phyloP scores from a whole-genome alignment of 2,888 invertebrate genomes.

The Brachynemurus nebulosus region DNA sequence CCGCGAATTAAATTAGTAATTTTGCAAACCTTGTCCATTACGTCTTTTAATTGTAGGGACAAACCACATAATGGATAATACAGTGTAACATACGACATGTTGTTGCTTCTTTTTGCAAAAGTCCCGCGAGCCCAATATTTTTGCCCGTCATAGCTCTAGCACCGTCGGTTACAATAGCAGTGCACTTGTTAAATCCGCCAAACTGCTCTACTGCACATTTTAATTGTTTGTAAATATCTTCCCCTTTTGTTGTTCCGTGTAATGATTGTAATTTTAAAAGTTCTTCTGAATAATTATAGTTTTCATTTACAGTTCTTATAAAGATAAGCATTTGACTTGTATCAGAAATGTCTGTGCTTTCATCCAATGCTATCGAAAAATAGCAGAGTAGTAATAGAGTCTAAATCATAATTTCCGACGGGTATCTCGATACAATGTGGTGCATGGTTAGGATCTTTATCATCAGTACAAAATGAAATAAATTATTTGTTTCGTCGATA shows the following conservation, averaged over 20 bases:
- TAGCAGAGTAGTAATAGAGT: no score
- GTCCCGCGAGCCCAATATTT: conserved; percentile 8
- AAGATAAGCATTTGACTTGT: background rate
- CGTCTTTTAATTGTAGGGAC: background rate
- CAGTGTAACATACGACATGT: conserved; percentile 15
- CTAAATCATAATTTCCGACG: no score
- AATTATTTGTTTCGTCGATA: no score
- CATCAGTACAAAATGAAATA: no score
- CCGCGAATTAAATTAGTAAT: conserved; percentile 12
- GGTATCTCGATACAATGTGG: no score
- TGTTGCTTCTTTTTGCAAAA: conserved; percentile 10
- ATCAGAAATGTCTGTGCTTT: conserved; percentile 3
- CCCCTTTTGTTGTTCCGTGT: conserved; percentile 2
- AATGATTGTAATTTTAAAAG: conserved; percentile 2
- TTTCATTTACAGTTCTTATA: conserved; percentile 1
- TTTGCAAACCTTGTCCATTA: conserved; percentile 10
- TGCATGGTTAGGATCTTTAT: no score
- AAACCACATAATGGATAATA: conserved; percentile 2
- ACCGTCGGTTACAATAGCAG: conserved; percentile 14
- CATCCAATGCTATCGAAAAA: no score
- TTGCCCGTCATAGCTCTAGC: conserved; percentile 15
- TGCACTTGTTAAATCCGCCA: background rate
- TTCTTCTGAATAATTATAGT: conserved; percentile 2
- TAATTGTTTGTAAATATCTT: background rate
- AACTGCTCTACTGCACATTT: background rate